A percentile compares a stretch with the other conserved stretches of the same genome.
phyloP scores from a whole-genome alignment of 2,888 invertebrate species.

The Boloria euphrosyne region DNA sequence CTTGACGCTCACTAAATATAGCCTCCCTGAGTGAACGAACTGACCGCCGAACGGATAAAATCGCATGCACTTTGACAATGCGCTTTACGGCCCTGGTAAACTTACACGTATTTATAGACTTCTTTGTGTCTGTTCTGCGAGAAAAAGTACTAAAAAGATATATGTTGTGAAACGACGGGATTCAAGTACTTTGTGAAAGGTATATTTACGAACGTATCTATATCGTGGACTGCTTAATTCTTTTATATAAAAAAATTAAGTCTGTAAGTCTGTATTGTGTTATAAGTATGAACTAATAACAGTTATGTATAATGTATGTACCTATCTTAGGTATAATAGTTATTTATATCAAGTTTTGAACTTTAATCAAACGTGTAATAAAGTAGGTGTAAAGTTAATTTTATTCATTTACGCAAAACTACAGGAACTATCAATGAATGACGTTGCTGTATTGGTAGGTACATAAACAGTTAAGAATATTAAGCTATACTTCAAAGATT shows the following conservation, averaged over 20 bases:
- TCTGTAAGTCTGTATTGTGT: too few species aligned
- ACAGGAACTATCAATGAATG: background rate
- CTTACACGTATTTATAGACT: slow-evolving; percentile 32
- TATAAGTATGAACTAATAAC: background rate
- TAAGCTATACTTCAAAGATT: too few species aligned
- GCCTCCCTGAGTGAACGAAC: slow-evolving; percentile 70
- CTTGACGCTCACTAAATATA: slow-evolving; percentile 75
- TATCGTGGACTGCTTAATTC: too few species aligned
- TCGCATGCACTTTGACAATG: slow-evolving; percentile 41
- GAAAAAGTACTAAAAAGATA: slow-evolving; percentile 2
- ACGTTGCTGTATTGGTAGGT: too few species aligned
- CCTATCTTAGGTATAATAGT: background rate
- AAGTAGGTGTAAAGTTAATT: background rate
- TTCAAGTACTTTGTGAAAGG: too few species aligned
- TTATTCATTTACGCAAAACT: slow-evolving; percentile 7
- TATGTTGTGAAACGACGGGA: background rate
- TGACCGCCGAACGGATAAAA: slow-evolving; percentile 48
- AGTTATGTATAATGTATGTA: background rate
- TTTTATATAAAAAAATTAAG: too few species aligned
- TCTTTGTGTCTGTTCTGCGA: slow-evolving; percentile 7
- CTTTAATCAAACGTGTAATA: slow-evolving; percentile 9
- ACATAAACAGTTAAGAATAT: background rate
- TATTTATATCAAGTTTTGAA: slow-evolving; percentile 10
- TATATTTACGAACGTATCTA: too few species aligned
- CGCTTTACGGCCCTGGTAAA: slow-evolving; percentile 22